These are phyloP conservation scores for Drosophila malerkotliana DNA, from an alignment of 1,140 invertebrate species.

Conservation along the genomic window DNA sequence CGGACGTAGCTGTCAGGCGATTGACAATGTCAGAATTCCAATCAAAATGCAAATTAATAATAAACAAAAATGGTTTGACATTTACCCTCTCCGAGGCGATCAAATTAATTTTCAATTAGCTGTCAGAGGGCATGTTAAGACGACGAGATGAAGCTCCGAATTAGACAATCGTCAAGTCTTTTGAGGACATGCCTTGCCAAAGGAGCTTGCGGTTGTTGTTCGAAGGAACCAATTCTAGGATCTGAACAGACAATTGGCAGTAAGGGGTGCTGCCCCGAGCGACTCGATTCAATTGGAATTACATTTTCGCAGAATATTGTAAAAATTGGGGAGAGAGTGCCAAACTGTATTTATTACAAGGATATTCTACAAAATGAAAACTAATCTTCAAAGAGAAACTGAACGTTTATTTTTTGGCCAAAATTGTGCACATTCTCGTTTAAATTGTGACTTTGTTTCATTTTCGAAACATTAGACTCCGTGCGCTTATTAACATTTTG, in stretches of 20 bases:
- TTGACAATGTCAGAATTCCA: constrained; percentile 68
- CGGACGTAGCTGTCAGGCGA: constrained; percentile 55
- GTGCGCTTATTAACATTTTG: constrained; percentile 59
- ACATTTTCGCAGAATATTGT: neutral
- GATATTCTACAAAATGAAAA: neutral
- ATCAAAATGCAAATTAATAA: constrained; percentile 83
- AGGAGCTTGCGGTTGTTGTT: constrained; percentile 26
- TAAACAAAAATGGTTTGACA: constrained; percentile 75
- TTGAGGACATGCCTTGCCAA: constrained; percentile 1
- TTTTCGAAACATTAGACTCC: constrained; percentile 9
- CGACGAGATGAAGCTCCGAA: constrained; percentile 16
- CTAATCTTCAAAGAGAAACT: neutral
- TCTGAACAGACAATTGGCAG: neutral
- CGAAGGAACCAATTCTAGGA: constrained; percentile 14
- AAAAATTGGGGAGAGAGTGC: neutral
- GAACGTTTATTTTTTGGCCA: neutral
- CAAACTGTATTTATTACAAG: neutral
- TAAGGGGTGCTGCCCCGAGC: neutral
- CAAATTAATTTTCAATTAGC: constrained; percentile 65
- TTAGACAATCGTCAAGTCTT: constrained; percentile 22
- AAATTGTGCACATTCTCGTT: neutral
- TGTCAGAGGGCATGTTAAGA: constrained; percentile 49
- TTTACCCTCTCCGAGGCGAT: constrained; percentile 32
- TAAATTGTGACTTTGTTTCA: neutral
- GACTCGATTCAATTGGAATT: constrained; percentile 5